Percentiles rank a stretch among this genome's conserved stretches.
phyloP scores from a whole-genome alignment of 2,888 invertebrate genomes.

The Blastobasis adustella region DNA sequence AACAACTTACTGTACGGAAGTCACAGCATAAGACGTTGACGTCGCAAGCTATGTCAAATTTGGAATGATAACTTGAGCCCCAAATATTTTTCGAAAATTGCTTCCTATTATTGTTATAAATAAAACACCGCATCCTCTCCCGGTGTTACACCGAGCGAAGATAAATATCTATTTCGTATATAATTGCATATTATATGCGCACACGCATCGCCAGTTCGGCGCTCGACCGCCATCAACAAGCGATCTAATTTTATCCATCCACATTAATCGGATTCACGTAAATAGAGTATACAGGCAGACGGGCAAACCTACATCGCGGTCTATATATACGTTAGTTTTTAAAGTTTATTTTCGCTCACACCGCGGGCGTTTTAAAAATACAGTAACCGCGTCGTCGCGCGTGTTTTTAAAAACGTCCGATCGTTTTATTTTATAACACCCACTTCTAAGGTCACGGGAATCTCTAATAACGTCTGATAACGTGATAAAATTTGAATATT shows the following conservation, averaged over 20 bases:
- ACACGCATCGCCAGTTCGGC: conserved; percentile 1
- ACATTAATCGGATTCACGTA: conserved; percentile 37
- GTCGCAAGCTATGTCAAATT: too few relatives aligned
- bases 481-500: too few relatives aligned
- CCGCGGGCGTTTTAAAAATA: conserved; percentile 36
- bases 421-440: too few relatives aligned
- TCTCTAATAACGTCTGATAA: conserved; percentile 2
- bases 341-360: conserved; percentile 29
- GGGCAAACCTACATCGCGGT: conserved; percentile 19
- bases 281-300: conserved; percentile 40
- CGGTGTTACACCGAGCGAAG: too few relatives aligned
- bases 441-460: conserved; percentile 53
- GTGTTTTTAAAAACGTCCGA: conserved; percentile 31
- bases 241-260: conserved; percentile 45
- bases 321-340: conserved; percentile 19
- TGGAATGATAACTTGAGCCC: too few relatives aligned
- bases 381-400: conserved; percentile 10
- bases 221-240: conserved; percentile 43
- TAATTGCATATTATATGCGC: too few relatives aligned
- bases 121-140: too few relatives aligned
- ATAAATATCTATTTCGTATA: too few relatives aligned
- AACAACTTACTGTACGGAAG: too few relatives aligned
- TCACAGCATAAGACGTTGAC: too few relatives aligned
- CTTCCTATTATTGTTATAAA: too few relatives aligned
- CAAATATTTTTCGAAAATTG: too few relatives aligned